Percentiles rank a stretch among this genome's conserved stretches.
Evolutionary conservation across 2,888 invertebrate genomes (phyloP).

Genomic region (Phortica magna): DNA sequence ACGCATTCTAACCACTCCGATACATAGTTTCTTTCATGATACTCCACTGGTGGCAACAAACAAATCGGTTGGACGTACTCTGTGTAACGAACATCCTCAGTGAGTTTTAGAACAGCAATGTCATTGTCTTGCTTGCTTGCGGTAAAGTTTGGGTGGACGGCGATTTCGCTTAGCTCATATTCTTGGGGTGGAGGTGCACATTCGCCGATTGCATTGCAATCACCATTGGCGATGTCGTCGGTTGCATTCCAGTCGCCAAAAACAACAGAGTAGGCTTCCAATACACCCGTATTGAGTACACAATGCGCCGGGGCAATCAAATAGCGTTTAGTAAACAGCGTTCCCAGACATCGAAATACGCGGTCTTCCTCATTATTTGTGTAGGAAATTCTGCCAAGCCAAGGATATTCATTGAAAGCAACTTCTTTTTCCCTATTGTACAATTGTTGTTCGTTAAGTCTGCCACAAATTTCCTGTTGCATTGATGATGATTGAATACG

Average conservation of each 20-base stretch:
- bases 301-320: conserved; percentile 42
- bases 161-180: conserved; percentile 38
- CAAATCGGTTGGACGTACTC: conserved; percentile 42
- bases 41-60: conserved; percentile 28
- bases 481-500: no score
- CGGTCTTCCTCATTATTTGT: not conserved
- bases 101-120: conserved; percentile 40
- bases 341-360: conserved; percentile 19
- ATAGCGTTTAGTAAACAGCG: conserved; percentile 35
- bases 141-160: conserved; percentile 38
- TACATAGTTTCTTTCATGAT: conserved; percentile 14
- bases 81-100: conserved; percentile 28
- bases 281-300: not conserved
- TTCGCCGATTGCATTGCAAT: conserved; percentile 19
- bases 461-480: conserved; percentile 32
- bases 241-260: conserved; percentile 42
- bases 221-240: not conserved
- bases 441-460: conserved; percentile 33
- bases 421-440: conserved; percentile 30
- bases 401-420: conserved; percentile 38
- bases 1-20: conserved; percentile 37
- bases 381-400: conserved; percentile 40
- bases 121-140: not conserved
- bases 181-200: conserved; percentile 34
- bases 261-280: conserved; percentile 16